phyloP scores from a whole-genome alignment of 1,140 invertebrate genomes.

The Babylonia areolata region DNA sequence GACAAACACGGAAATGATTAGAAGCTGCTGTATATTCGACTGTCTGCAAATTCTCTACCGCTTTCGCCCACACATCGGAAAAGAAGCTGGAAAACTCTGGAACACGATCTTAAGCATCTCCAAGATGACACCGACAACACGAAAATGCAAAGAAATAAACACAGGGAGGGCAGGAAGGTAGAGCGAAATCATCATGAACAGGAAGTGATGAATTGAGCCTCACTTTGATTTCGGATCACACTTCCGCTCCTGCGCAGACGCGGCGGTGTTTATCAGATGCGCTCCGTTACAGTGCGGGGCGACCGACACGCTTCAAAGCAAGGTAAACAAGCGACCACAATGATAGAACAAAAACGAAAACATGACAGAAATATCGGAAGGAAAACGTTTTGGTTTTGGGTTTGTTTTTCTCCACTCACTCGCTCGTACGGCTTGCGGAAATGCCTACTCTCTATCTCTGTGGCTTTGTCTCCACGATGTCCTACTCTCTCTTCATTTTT shows the following conservation, averaged over 20 bases:
- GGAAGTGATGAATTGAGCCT: slow-evolving; percentile 22
- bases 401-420: too few species aligned
- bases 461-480: background rate
- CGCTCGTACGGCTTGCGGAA: background rate
- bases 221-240: slow-evolving; percentile 27
- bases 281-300: too few species aligned
- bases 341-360: slow-evolving; percentile 26
- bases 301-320: slow-evolving; percentile 14
- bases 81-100: background rate
- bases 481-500: background rate
- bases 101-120: background rate
- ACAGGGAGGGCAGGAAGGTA: background rate
- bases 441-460: background rate
- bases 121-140: slow-evolving; percentile 24
- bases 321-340: slow-evolving; percentile 8
- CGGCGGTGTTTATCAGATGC: background rate
- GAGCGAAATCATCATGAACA: slow-evolving; percentile 21
- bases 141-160: slow-evolving; percentile 14
- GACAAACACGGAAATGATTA: background rate
- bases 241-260: background rate
- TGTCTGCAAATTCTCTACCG: background rate
- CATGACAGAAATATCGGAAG: slow-evolving; percentile 13
- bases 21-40: background rate
- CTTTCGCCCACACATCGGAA: background rate
- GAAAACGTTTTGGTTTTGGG: too few species aligned